Percentiles rank a stretch among this genome's conserved stretches.
Conservation (phyloP, 64 coral and sea anemone species). For the Porites lutea region DNA sequence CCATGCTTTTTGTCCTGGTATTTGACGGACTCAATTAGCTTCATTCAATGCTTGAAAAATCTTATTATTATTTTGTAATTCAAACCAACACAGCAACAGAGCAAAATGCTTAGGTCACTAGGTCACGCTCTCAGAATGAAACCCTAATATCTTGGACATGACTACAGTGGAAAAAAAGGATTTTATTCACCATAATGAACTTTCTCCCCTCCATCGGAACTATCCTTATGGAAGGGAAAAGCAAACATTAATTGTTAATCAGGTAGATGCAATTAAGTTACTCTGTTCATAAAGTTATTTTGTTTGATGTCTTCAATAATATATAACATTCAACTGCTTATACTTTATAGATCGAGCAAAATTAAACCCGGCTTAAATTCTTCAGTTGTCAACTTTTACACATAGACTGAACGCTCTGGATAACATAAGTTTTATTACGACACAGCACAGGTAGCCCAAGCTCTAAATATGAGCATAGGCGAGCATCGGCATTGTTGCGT, state of each 20-base stretch:
- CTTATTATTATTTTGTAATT: not conserved
- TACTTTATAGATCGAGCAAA: too few species aligned
- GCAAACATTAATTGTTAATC: not conserved
- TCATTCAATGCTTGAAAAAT: not conserved
- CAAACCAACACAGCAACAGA: not conserved
- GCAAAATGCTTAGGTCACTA: not conserved
- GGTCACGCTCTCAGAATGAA: not conserved
- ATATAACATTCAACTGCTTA: too few species aligned
- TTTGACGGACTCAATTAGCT: not conserved
- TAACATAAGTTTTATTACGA: too few species aligned
- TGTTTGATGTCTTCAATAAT: too few species aligned
- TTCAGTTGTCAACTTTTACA: too few species aligned
- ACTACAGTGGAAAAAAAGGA: not conserved
- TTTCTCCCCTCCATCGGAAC: not conserved
- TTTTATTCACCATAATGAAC: not conserved
- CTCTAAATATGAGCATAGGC: too few species aligned
- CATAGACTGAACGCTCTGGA: too few species aligned
- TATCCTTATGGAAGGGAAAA: not conserved
- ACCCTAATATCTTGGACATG: too few species aligned
- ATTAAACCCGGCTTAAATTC: too few species aligned
- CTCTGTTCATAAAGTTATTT: not conserved
- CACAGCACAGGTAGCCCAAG: too few species aligned
- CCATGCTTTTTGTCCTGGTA: not conserved
- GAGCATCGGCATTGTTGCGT: too few species aligned
- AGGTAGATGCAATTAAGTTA: slow-evolving; percentile 21